Evolutionary conservation across 2,113 vertebrate genomes (phyloP).

Genomic region (Micronycteris hirsuta): DNA sequence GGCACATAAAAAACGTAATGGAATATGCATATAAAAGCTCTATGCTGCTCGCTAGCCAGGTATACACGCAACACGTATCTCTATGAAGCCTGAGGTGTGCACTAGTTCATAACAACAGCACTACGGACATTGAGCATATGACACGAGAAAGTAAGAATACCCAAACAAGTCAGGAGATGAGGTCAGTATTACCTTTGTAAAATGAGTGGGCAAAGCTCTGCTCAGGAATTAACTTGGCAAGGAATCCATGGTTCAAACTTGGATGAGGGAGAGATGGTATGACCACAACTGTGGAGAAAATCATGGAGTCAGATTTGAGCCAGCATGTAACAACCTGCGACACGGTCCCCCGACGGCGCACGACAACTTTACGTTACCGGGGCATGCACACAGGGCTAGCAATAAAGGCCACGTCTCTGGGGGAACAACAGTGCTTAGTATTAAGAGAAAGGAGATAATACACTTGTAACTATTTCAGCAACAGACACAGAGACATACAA

Average conservation of each 20-base stretch:
- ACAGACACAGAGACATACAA: conserved; percentile 62
- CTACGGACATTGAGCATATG: conserved; percentile 71
- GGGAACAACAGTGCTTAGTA: conserved; percentile 49
- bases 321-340: conserved; percentile 74
- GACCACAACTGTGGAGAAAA: conserved; percentile 87
- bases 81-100: conserved; percentile 74
- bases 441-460: conserved; percentile 72
- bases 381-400: conserved; percentile 75
- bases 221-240: conserved; percentile 88
- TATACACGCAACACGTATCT: conserved; percentile 64
- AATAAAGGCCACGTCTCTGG: conserved; percentile 45
- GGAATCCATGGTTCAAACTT: conserved; percentile 88
- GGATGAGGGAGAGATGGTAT: conserved; percentile 87
- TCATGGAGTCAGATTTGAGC: conserved; percentile 81
- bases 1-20: conserved; percentile 34
- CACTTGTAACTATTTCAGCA: conserved; percentile 50
- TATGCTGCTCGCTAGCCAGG: conserved; percentile 44
- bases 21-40: conserved; percentile 44
- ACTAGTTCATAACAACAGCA: conserved; percentile 71
- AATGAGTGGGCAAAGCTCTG: conserved; percentile 87
- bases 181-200: conserved; percentile 86
- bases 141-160: conserved; percentile 76
- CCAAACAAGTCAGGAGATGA: conserved; percentile 78
- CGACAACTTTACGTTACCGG: conserved; percentile 70
- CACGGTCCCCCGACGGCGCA: conserved; percentile 74